These are phyloP conservation scores for Caradrina kadenii DNA, from an alignment of 2,888 invertebrate genomes.

Conservation along the genomic window DNA sequence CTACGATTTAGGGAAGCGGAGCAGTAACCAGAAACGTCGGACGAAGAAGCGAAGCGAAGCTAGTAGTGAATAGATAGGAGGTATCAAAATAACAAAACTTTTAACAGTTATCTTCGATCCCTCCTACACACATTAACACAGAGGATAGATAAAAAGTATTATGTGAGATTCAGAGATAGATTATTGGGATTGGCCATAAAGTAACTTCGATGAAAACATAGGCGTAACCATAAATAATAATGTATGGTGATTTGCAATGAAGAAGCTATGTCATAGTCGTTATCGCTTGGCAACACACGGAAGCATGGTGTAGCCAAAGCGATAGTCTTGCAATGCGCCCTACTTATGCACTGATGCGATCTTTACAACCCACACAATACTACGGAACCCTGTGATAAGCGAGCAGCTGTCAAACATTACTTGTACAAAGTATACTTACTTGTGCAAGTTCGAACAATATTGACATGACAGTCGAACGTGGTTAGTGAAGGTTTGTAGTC, in stretches of 20 bases:
- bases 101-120: background rate
- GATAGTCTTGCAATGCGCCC: constrained; percentile 52
- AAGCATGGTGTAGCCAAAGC: constrained; percentile 30
- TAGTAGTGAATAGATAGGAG: too few species aligned
- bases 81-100: background rate
- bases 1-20: too few species aligned
- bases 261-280: constrained; percentile 30
- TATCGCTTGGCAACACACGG: constrained; percentile 49
- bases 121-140: background rate
- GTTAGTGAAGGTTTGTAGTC: constrained; percentile 43
- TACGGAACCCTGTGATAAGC: constrained; percentile 55
- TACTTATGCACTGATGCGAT: constrained; percentile 52
- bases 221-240: background rate
- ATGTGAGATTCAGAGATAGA: background rate
- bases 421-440: constrained; percentile 28
- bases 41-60: too few species aligned
- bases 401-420: constrained; percentile 51
- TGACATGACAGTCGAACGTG: constrained; percentile 32
- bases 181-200: background rate
- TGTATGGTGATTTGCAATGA: constrained; percentile 18
- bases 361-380: constrained; percentile 45
- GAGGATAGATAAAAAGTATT: background rate
- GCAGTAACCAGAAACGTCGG: too few species aligned
- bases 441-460: constrained; percentile 27
- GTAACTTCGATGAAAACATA: constrained; percentile 1